Conservation (phyloP, 1,140 invertebrate genomes). For the Coptotermes formosanus region DNA sequence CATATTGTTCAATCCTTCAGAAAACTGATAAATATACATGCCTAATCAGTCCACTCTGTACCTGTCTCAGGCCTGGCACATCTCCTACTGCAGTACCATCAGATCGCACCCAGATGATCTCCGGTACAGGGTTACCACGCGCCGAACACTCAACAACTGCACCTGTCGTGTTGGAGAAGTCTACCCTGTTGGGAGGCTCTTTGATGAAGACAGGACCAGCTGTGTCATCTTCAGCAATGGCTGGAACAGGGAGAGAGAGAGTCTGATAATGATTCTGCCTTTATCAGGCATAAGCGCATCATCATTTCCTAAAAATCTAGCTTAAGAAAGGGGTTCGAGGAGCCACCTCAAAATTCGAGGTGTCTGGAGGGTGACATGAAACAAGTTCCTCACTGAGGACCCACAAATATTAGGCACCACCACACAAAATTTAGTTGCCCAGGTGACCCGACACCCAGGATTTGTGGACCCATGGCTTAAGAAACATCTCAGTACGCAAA, state of each 20-base stretch:
- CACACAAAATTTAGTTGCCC: too few relatives aligned
- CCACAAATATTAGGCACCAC: too few relatives aligned
- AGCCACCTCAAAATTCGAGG: too few relatives aligned
- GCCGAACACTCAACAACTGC: slow-evolving; percentile 90
- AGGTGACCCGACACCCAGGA: too few relatives aligned
- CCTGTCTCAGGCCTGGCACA: slow-evolving; percentile 82
- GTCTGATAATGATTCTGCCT: too few relatives aligned
- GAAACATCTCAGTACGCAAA: too few relatives aligned
- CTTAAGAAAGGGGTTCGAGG: too few relatives aligned
- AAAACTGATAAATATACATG: neutral
- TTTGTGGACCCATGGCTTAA: too few relatives aligned
- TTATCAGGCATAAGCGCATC: too few relatives aligned
- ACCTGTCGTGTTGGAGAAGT: slow-evolving; percentile 93
- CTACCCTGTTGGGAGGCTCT: slow-evolving; percentile 86
- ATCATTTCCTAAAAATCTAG: too few relatives aligned
- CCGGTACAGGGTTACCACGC: slow-evolving; percentile 83
- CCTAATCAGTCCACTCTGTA: slow-evolving; percentile 40
- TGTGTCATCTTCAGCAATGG: slow-evolving; percentile 63
- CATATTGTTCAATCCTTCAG: neutral
- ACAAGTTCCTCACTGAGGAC: too few relatives aligned
- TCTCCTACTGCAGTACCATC: slow-evolving; percentile 87
- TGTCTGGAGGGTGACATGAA: too few relatives aligned
- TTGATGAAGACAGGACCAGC: slow-evolving; percentile 87
- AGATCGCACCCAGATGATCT: slow-evolving; percentile 85
- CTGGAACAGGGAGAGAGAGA: slow-evolving; percentile 39